These are phyloP conservation scores for Trichonephila clavata DNA, from an alignment of 1,140 invertebrate species.

Conservation along the genomic window DNA sequence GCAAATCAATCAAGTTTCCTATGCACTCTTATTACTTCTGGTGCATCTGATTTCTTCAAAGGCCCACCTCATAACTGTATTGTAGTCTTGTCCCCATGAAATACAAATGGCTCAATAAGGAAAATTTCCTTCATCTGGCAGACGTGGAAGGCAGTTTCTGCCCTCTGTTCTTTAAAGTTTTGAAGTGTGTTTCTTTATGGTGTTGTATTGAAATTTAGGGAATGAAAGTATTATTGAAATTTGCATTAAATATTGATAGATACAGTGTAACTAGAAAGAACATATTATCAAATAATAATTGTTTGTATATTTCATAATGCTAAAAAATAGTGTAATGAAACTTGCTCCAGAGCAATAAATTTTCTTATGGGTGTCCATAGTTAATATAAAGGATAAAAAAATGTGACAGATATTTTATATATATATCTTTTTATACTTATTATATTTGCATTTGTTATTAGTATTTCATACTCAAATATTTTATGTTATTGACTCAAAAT, in stretches of 20 bases:
- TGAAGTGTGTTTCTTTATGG: conserved; percentile 32
- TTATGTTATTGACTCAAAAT: too few relatives aligned
- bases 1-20: conserved; percentile 71
- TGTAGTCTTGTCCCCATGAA: conserved; percentile 33
- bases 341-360: conserved; percentile 53
- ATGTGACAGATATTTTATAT: too few relatives aligned
- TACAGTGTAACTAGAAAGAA: conserved; percentile 39
- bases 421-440: too few relatives aligned
- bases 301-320: conserved; percentile 17
- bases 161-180: conserved; percentile 30
- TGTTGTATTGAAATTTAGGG: conserved; percentile 26
- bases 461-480: too few relatives aligned
- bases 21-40: conserved; percentile 67
- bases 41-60: conserved; percentile 49
- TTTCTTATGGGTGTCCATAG: conserved; percentile 57
- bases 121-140: conserved; percentile 22
- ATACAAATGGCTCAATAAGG: conserved; percentile 67
- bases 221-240: conserved; percentile 25
- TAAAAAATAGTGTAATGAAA: conserved; percentile 34
- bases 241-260: conserved; percentile 26
- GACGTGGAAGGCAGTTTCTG: background rate
- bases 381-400: too few relatives aligned
- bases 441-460: too few relatives aligned
- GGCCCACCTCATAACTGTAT: conserved; percentile 56
- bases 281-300: conserved; percentile 30